phyloP scores from a whole-genome alignment of 2,888 invertebrate species.

The Caenorhabditis afra region DNA sequence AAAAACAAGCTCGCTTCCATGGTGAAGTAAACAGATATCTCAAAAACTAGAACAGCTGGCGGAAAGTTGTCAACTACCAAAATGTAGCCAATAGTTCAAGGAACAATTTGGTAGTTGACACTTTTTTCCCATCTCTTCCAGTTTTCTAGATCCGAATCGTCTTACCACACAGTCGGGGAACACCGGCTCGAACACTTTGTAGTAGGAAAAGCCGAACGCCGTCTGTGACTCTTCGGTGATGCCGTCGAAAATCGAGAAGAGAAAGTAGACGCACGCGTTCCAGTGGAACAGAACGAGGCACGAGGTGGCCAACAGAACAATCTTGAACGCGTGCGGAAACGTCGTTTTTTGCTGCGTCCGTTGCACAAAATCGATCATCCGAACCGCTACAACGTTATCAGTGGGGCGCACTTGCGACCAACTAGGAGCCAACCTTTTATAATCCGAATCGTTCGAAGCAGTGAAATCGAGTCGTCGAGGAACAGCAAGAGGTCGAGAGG shows the following conservation, averaged over 20 bases:
- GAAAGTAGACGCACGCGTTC: conserved; percentile 78
- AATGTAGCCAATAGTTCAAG: too few species aligned
- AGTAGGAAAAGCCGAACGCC: conserved; percentile 72
- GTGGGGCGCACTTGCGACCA: not conserved
- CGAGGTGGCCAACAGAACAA: conserved; percentile 64
- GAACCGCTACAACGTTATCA: conserved; percentile 44
- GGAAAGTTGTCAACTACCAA: too few species aligned
- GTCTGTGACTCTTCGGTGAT: conserved; percentile 68
- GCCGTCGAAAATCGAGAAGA: conserved; percentile 73
- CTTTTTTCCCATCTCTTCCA: too few species aligned
- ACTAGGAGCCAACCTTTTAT: conserved; percentile 52
- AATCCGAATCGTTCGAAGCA: conserved; percentile 49
- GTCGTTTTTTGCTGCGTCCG: conserved; percentile 48
- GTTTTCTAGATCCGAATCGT: too few species aligned
- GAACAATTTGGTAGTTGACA: too few species aligned
- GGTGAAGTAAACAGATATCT: too few species aligned
- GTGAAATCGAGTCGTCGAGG: conserved; percentile 50
- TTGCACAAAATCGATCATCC: conserved; percentile 62
- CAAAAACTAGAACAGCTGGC: too few species aligned
- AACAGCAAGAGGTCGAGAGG: conserved; percentile 72
- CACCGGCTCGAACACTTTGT: conserved; percentile 74
- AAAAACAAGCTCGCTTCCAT: too few species aligned
- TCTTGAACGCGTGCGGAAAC: conserved; percentile 73
- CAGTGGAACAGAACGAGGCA: conserved; percentile 71
- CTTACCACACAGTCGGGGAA: conserved; percentile 68